Conservation (phyloP, 2,797 vertebrate genomes). For the Myotis myotis region DNA sequence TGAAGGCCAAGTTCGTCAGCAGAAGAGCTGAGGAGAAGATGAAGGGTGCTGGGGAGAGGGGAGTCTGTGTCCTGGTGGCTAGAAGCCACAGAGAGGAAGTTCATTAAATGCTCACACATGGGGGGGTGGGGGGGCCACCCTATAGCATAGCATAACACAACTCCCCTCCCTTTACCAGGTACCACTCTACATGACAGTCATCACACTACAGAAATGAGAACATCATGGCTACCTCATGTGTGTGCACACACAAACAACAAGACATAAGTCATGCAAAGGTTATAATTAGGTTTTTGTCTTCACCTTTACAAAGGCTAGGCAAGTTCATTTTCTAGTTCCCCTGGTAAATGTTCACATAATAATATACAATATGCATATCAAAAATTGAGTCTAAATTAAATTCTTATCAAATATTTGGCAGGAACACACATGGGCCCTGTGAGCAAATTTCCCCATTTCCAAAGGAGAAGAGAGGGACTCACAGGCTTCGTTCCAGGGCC, state of each 20-base stretch:
- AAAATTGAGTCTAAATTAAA: constrained; percentile 16
- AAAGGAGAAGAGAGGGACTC: background rate
- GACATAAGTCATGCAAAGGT: background rate
- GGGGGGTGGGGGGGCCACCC: background rate
- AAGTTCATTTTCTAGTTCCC: background rate
- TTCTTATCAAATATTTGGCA: background rate
- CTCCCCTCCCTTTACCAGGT: background rate
- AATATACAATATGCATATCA: background rate
- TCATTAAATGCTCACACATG: background rate
- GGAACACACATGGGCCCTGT: background rate
- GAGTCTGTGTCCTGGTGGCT: background rate
- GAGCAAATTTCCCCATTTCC: background rate
- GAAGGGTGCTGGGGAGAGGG: background rate
- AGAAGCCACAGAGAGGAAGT: background rate
- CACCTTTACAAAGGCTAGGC: background rate
- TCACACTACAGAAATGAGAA: background rate
- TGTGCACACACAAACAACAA: fast-evolving
- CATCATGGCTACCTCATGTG: fast-evolving
- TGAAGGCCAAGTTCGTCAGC: background rate
- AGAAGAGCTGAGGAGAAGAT: background rate
- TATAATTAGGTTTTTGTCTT: background rate
- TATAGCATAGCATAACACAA: background rate
- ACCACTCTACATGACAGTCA: too few relatives aligned
- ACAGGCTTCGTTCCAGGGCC: background rate
- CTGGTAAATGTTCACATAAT: background rate